phyloP scores from a whole-genome alignment of 2,888 invertebrate genomes.

The Meloe dianella region DNA sequence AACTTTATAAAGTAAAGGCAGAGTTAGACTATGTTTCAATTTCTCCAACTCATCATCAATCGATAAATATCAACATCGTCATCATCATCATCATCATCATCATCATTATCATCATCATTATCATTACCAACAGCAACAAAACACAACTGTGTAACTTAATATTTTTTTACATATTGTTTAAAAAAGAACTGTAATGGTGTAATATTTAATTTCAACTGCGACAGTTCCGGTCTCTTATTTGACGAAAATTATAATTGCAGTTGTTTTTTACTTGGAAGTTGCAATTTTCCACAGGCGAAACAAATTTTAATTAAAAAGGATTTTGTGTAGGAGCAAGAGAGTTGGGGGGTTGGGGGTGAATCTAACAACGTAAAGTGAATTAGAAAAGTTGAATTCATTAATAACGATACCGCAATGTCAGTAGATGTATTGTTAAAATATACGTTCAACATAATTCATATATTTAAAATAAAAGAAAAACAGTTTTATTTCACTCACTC shows the following conservation, averaged over 20 bases:
- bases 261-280: slow-evolving; percentile 25
- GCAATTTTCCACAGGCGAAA: slow-evolving; percentile 29
- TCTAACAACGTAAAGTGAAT: slow-evolving; percentile 31
- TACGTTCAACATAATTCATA: neutral
- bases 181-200: neutral
- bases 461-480: too few relatives aligned
- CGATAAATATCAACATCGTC: neutral
- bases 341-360: too few relatives aligned
- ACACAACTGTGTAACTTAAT: neutral
- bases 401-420: slow-evolving; percentile 28
- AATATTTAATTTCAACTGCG: slow-evolving; percentile 26
- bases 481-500: too few relatives aligned
- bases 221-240: slow-evolving; percentile 30
- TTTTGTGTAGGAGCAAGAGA: too few relatives aligned
- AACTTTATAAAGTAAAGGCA: neutral
- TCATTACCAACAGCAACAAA: neutral
- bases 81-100: neutral
- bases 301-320: slow-evolving; percentile 35
- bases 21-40: slow-evolving; percentile 1
- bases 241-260: slow-evolving; percentile 28
- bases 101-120: neutral
- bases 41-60: slow-evolving; percentile 3
- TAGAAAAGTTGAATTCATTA: slow-evolving; percentile 31
- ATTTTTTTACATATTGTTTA: too few relatives aligned
- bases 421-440: slow-evolving; percentile 21